Conservation (phyloP, 2,113 vertebrate genomes). For the Mastomys natalensis region DNA sequence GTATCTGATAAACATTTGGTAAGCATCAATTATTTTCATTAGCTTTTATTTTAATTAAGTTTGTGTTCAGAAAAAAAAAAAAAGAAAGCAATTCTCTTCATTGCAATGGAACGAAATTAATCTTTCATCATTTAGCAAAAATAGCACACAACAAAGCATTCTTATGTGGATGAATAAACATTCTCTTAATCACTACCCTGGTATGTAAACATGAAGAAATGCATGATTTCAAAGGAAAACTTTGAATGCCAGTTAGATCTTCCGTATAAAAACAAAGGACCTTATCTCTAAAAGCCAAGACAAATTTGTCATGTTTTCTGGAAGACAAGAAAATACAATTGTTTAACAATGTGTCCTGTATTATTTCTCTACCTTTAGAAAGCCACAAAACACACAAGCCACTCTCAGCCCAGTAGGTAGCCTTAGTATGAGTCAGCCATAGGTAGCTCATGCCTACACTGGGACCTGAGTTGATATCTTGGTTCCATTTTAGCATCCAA, state of each 20-base stretch:
- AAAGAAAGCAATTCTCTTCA: neutral
- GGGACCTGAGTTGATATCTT: neutral
- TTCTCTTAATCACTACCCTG: constrained; percentile 8
- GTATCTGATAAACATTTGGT: constrained; percentile 22
- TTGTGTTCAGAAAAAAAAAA: neutral
- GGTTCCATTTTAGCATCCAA: neutral
- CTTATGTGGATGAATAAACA: constrained; percentile 15
- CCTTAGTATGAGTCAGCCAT: neutral
- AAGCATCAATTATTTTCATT: constrained; percentile 53
- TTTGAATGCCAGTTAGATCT: neutral
- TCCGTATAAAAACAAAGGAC: neutral
- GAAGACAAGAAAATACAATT: neutral
- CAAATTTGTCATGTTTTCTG: neutral
- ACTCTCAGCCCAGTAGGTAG: neutral
- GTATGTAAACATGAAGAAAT: neutral
- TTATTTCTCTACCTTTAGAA: neutral
- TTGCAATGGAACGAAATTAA: neutral
- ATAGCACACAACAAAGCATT: neutral
- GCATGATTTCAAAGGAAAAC: neutral
- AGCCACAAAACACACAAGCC: neutral
- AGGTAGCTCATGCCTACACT: neutral
- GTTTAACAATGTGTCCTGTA: neutral
- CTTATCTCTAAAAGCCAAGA: neutral
- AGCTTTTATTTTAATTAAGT: constrained; percentile 58
- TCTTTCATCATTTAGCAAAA: constrained; percentile 42